Conservation (phyloP, 2,797 vertebrate genomes). For the Syngnathus rostellatus region DNA sequence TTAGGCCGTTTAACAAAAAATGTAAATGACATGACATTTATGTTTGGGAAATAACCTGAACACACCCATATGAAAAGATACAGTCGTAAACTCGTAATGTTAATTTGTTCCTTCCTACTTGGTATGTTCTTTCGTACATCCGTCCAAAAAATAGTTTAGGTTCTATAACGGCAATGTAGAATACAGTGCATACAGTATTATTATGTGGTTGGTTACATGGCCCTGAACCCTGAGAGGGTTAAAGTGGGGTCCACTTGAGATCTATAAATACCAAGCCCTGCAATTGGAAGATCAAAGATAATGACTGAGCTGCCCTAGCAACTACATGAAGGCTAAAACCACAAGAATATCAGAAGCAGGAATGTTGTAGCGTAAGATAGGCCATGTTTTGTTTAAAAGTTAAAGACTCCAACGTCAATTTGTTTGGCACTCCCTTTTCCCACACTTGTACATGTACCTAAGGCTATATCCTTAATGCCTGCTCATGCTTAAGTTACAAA, state of each 20-base stretch:
- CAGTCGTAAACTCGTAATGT: too few species aligned
- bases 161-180: not conserved
- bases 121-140: not conserved
- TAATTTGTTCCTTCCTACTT: not conserved
- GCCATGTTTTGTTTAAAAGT: not conserved
- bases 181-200: slow-evolving; percentile 19
- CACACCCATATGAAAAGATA: not conserved
- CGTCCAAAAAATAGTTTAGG: not conserved
- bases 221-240: slow-evolving; percentile 29
- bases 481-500: not conserved
- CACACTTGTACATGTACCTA: too few species aligned
- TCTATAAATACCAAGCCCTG: slow-evolving; percentile 66
- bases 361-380: slow-evolving; percentile 11
- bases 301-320: slow-evolving; percentile 72
- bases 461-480: too few species aligned
- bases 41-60: not conserved
- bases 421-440: not conserved
- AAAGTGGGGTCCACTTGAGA: slow-evolving; percentile 46
- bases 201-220: slow-evolving; percentile 27
- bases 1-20: not conserved
- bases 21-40: too few species aligned
- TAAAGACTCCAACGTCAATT: not conserved
- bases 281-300: slow-evolving; percentile 66
- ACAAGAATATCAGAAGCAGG: slow-evolving; percentile 34
- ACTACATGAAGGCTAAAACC: slow-evolving; percentile 47